These are phyloP conservation scores for Spheniscus mendiculus DNA, from an alignment of 2,113 vertebrate genomes.

Conservation along the genomic window DNA sequence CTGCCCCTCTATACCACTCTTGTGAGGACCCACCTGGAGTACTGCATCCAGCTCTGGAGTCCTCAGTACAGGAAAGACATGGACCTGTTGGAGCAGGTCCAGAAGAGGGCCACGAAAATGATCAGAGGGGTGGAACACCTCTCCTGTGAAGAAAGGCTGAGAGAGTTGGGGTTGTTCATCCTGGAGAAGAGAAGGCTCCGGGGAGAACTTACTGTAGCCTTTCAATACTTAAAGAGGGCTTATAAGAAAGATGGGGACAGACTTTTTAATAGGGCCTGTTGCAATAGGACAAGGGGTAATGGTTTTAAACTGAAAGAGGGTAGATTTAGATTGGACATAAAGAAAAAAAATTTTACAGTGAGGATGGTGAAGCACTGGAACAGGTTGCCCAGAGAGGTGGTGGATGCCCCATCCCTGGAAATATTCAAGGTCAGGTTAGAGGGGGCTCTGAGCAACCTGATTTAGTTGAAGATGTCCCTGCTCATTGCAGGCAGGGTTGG, in stretches of 20 bases:
- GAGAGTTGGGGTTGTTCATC: not conserved
- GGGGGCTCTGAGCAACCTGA: not conserved
- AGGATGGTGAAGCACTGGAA: not conserved
- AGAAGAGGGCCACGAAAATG: not conserved
- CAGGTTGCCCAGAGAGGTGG: too few relatives aligned
- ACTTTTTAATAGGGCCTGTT: not conserved
- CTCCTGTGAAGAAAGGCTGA: not conserved
- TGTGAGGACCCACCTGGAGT: too few relatives aligned
- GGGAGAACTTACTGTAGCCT: not conserved
- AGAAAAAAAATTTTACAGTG: not conserved
- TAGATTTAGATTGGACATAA: not conserved
- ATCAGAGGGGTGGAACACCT: not conserved
- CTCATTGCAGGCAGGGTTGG: not conserved
- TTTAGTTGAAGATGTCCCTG: not conserved
- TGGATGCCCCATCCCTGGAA: not conserved
- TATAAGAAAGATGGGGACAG: not conserved
- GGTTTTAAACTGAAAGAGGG: not conserved
- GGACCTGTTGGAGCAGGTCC: not conserved
- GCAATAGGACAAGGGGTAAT: not conserved
- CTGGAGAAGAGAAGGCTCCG: not conserved
- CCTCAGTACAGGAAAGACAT: not conserved
- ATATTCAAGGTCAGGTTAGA: not conserved
- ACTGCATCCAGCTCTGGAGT: not conserved
- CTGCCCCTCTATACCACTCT: too few relatives aligned
- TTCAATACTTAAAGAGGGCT: not conserved